Evolutionary conservation across 1,140 invertebrate genomes (phyloP).

Genomic region (Paracyclopina nana): DNA sequence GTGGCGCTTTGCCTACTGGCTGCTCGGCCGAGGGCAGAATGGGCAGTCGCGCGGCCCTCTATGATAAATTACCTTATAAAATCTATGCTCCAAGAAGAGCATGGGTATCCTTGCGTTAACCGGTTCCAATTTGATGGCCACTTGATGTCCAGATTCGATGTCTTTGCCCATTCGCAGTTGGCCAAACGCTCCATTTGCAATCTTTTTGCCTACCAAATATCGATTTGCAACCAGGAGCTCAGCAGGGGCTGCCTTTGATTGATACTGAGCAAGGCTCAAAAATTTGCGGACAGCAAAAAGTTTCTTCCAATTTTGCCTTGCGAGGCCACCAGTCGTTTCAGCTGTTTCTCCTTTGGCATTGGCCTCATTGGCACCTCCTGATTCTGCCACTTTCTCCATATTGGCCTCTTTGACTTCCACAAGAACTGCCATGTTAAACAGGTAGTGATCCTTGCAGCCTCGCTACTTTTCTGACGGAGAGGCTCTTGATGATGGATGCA

Average conservation of each 20-base stretch:
- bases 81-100: constrained; percentile 1
- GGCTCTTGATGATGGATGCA: no score
- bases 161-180: constrained; percentile 4
- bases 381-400: not conserved
- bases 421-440: no score
- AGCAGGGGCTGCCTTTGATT: constrained; percentile 1
- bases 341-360: no score
- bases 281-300: constrained; percentile 14
- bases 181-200: constrained; percentile 17
- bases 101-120: constrained; percentile 6
- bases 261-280: constrained; percentile 4
- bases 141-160: not conserved
- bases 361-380: no score
- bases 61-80: no score
- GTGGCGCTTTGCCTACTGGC: no score
- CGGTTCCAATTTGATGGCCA: constrained; percentile 11
- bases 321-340: not conserved
- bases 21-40: no score
- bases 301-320: constrained; percentile 6
- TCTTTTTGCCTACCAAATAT: constrained; percentile 13
- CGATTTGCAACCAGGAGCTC: not conserved
- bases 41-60: no score
- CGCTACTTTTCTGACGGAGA: no score
- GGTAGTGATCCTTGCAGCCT: no score
- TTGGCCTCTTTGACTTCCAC: not conserved